These are phyloP conservation scores for Yoshiicerus persimilis DNA, from an alignment of 1,140 invertebrate species.

Conservation along the genomic window DNA sequence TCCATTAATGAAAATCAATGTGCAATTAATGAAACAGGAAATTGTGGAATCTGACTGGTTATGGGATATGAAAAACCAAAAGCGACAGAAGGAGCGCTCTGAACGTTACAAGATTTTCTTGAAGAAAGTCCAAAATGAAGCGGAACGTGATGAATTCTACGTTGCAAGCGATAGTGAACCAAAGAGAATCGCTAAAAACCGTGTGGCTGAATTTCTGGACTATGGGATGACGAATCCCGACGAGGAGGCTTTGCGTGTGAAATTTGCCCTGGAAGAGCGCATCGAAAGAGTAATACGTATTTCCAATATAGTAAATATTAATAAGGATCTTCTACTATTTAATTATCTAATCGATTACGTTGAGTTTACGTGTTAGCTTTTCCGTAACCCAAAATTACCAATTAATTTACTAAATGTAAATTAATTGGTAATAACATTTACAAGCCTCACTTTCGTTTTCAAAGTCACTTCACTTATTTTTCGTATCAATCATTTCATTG, in stretches of 20 bases:
- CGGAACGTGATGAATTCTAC: background rate
- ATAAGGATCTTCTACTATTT: too few species aligned
- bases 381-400: background rate
- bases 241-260: conserved; percentile 25
- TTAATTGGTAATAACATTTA: background rate
- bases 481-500: background rate
- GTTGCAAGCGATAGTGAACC: background rate
- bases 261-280: conserved; percentile 29
- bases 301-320: background rate
- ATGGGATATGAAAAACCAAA: conserved; percentile 74
- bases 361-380: too few species aligned
- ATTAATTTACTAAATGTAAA: too few species aligned
- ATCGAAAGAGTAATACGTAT: conserved; percentile 22
- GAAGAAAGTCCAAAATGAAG: background rate
- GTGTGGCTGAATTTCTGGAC: conserved; percentile 31
- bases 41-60: conserved; percentile 84
- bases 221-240: conserved; percentile 35
- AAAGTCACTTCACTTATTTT: background rate
- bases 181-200: background rate
- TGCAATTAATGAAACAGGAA: conserved; percentile 60
- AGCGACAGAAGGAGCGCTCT: conserved; percentile 67
- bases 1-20: too few species aligned
- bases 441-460: background rate
- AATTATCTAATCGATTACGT: too few species aligned
- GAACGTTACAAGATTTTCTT: conserved; percentile 50